phyloP scores from a whole-genome alignment of 1,140 invertebrate species.

The Bombus ignitus region DNA sequence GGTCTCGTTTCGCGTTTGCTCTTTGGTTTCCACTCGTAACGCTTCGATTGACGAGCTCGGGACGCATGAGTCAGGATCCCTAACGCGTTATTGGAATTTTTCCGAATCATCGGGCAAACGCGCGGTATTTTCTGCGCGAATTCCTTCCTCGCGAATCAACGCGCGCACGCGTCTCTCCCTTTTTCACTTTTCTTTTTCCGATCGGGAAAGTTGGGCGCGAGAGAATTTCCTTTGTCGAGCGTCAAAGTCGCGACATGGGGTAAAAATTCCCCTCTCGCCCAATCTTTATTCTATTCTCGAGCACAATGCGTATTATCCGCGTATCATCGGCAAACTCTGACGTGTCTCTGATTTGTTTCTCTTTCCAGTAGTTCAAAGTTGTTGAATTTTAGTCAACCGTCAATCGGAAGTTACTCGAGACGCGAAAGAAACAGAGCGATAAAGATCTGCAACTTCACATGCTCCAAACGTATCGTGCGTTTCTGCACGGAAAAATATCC shows the following conservation, averaged over 20 bases:
- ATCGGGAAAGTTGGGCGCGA: not conserved
- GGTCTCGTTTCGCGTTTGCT: not conserved
- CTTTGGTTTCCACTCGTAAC: constrained; percentile 22
- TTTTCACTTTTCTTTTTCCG: not conserved
- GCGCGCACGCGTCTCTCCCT: not conserved
- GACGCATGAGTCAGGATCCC: constrained; percentile 36
- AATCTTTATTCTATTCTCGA: too few relatives aligned
- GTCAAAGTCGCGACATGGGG: not conserved
- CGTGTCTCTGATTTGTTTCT: not conserved
- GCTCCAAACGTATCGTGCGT: not conserved
- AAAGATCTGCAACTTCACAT: not conserved
- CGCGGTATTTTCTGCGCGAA: constrained; percentile 30
- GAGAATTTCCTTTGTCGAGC: constrained; percentile 1
- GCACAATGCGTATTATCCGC: not conserved
- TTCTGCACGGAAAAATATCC: not conserved
- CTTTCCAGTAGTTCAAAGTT: not conserved
- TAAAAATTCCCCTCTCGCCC: too few relatives aligned
- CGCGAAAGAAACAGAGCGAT: not conserved
- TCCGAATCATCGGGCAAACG: constrained; percentile 42
- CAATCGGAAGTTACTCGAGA: not conserved
- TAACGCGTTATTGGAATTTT: constrained; percentile 48
- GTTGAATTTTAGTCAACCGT: not conserved
- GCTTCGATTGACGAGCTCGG: constrained; percentile 26
- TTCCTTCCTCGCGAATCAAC: constrained; percentile 26
- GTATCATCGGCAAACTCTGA: not conserved